A percentile compares a stretch with the other conserved stretches of the same genome.
Evolutionary conservation across 1,140 invertebrate species (phyloP).

Genomic region (Drosophila virilis): DNA sequence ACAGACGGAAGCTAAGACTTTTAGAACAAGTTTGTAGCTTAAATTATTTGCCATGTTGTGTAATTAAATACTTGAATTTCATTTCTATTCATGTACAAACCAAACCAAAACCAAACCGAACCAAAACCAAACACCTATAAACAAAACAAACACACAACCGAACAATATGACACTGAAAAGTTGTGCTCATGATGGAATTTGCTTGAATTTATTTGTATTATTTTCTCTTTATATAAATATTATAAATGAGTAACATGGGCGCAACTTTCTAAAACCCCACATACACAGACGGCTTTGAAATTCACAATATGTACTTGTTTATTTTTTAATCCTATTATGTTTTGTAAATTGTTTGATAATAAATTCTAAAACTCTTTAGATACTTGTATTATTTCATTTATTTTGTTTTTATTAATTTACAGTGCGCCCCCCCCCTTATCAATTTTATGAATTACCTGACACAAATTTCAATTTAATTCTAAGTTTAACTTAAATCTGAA

Average conservation of each 20-base stretch:
- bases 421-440: not conserved
- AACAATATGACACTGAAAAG: constrained; percentile 44
- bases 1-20: constrained; percentile 92
- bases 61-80: constrained; percentile 84
- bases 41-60: constrained; percentile 85
- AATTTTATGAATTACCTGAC: constrained; percentile 1
- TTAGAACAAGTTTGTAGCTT: constrained; percentile 92
- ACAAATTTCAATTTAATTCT: constrained; percentile 18
- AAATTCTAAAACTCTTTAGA: constrained; percentile 39
- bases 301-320: constrained; percentile 39
- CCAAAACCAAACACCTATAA: constrained; percentile 47
- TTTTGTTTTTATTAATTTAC: constrained; percentile 15
- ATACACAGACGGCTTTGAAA: constrained; percentile 63
- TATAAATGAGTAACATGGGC: constrained; percentile 15
- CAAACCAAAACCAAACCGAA: constrained; percentile 62
- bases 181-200: constrained; percentile 25
- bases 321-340: constrained; percentile 24
- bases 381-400: constrained; percentile 22
- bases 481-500: constrained; percentile 34
- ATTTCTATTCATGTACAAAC: constrained; percentile 84
- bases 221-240: not conserved
- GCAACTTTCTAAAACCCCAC: constrained; percentile 46
- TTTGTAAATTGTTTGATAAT: constrained; percentile 31
- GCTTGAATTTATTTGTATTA: not conserved
- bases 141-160: constrained; percentile 21